Conservation (phyloP, 2,888 invertebrate species). For the Erebia epiphron region DNA sequence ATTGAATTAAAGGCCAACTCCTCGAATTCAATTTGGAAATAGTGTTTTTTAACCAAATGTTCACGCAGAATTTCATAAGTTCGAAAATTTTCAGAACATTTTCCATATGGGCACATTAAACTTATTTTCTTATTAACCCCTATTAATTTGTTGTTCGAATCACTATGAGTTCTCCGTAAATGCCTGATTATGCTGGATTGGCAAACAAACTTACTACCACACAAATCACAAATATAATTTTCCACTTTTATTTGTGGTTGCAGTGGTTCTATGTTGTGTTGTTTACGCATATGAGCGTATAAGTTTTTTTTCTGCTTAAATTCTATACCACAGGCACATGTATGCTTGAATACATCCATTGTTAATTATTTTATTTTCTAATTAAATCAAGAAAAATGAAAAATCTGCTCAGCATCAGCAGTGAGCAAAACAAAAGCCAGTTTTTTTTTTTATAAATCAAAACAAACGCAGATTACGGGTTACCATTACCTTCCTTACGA, state of each 20-base stretch:
- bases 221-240: slow-evolving; percentile 1
- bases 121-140: background rate
- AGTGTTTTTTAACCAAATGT: slow-evolving; percentile 1
- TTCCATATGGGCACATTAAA: background rate
- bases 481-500: too few species aligned
- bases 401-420: too few species aligned
- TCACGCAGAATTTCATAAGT: background rate
- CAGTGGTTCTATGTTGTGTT: slow-evolving; percentile 1
- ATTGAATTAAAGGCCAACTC: background rate
- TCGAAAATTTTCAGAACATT: background rate
- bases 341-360: background rate
- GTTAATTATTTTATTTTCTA: background rate
- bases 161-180: background rate
- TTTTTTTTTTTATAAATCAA: too few species aligned
- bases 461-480: too few species aligned
- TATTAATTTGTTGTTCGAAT: background rate
- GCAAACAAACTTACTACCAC: slow-evolving; percentile 2
- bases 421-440: too few species aligned
- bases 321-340: slow-evolving; percentile 12
- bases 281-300: slow-evolving; percentile 11
- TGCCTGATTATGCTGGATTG: slow-evolving; percentile 1
- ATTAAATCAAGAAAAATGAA: too few species aligned
- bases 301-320: slow-evolving; percentile 4
- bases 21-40: slow-evolving; percentile 1
- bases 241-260: background rate